phyloP scores from a whole-genome alignment of 2,113 vertebrate genomes.

The Albula glossodonta region DNA sequence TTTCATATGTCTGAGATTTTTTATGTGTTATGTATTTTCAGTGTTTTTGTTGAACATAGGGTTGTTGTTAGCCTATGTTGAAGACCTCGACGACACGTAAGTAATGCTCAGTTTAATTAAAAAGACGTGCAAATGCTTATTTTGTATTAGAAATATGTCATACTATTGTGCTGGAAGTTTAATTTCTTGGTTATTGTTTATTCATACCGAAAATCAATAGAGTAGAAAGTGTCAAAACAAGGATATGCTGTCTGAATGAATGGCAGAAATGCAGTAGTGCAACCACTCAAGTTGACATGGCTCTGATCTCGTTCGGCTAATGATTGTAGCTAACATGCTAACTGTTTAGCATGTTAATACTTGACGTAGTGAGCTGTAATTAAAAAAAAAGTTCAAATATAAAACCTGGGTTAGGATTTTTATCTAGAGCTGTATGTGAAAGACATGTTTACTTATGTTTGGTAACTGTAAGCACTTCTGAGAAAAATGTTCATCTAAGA shows the following conservation, averaged over 20 bases:
- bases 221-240: background rate
- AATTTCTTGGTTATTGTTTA: background rate
- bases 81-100: conserved; percentile 88
- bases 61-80: conserved; percentile 72
- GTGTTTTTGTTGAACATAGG: conserved; percentile 55
- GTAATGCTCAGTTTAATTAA: conserved; percentile 49
- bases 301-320: too few relatives aligned
- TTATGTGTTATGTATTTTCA: conserved; percentile 44
- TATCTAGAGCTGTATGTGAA: too few relatives aligned
- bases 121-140: background rate
- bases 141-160: background rate
- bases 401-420: too few relatives aligned
- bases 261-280: too few relatives aligned
- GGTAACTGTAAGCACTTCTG: too few relatives aligned
- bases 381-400: background rate
- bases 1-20: conserved; percentile 2
- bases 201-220: background rate
- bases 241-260: background rate
- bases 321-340: too few relatives aligned
- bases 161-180: background rate
- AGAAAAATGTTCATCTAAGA: too few relatives aligned
- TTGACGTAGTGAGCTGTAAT: background rate
- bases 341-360: background rate
- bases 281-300: too few relatives aligned
- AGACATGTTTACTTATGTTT: too few relatives aligned